Evolutionary conservation across 2,888 invertebrate genomes (phyloP).

Genomic region (Dascillus cervinus): DNA sequence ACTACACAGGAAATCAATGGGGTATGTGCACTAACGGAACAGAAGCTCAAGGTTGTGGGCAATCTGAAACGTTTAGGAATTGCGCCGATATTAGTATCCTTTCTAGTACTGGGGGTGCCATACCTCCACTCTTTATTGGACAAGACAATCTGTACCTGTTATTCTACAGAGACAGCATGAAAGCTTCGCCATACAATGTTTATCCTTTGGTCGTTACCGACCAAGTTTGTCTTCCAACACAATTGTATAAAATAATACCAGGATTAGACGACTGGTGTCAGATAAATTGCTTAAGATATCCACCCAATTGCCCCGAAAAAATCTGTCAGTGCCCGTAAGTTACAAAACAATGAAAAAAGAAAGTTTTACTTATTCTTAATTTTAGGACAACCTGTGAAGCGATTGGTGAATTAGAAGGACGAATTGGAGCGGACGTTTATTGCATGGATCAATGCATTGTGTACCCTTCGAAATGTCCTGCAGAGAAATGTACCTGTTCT

Average conservation of each 20-base stretch:
- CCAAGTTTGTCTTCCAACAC: slow-evolving; percentile 69
- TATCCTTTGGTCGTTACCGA: slow-evolving; percentile 72
- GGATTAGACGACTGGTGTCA: slow-evolving; percentile 81
- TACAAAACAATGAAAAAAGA: too few species aligned
- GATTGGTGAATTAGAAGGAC: slow-evolving; percentile 64
- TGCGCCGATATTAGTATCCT: slow-evolving; percentile 82
- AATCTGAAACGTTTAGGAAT: slow-evolving; percentile 83
- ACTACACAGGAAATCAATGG: slow-evolving; percentile 91
- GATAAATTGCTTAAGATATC: slow-evolving; percentile 77
- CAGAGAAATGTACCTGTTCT: slow-evolving; percentile 11
- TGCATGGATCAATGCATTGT: slow-evolving; percentile 83
- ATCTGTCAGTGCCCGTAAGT: slow-evolving; percentile 81
- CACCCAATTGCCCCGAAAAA: slow-evolving; percentile 72
- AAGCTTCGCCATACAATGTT: slow-evolving; percentile 55
- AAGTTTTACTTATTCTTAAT: too few species aligned
- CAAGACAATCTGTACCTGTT: slow-evolving; percentile 67
- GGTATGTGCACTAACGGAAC: slow-evolving; percentile 80
- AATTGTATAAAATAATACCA: slow-evolving; percentile 56
- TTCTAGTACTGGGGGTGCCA: slow-evolving; percentile 68
- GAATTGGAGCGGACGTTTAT: slow-evolving; percentile 68
- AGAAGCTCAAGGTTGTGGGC: slow-evolving; percentile 82
- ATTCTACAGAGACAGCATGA: slow-evolving; percentile 63
- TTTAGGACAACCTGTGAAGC: slow-evolving; percentile 74
- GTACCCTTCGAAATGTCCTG: slow-evolving; percentile 49
- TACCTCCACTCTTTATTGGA: slow-evolving; percentile 62